These are phyloP conservation scores for Hesperia comma DNA, from an alignment of 2,888 invertebrate species.

Conservation along the genomic window DNA sequence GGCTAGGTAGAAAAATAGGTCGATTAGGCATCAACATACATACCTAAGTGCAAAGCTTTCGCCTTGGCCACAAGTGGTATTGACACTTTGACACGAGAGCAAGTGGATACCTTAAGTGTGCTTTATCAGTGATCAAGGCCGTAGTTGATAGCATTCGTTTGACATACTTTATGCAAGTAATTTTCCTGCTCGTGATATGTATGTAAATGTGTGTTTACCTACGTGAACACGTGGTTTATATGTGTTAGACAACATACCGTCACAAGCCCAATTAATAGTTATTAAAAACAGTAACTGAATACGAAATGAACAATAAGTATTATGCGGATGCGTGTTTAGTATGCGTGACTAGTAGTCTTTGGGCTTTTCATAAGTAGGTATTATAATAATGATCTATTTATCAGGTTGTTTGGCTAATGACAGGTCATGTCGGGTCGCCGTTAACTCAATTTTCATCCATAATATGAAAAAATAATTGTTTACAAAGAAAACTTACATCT, in stretches of 20 bases:
- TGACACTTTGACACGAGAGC: slow-evolving; percentile 36
- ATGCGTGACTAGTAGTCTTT: not conserved
- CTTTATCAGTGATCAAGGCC: slow-evolving; percentile 32
- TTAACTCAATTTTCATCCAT: too few species aligned
- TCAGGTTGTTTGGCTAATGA: too few species aligned
- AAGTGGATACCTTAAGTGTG: slow-evolving; percentile 21
- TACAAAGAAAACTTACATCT: too few species aligned
- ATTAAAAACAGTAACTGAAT: slow-evolving; percentile 65
- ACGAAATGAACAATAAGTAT: slow-evolving; percentile 54
- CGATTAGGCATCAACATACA: slow-evolving; percentile 35
- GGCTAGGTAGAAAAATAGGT: slow-evolving; percentile 25
- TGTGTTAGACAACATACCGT: not conserved
- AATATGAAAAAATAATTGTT: too few species aligned
- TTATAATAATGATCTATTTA: too few species aligned
- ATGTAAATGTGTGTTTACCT: too few species aligned
- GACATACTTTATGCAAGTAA: slow-evolving; percentile 24
- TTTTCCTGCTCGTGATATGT: slow-evolving; percentile 6
- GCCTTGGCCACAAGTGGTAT: slow-evolving; percentile 34
- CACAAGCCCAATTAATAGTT: slow-evolving; percentile 42
- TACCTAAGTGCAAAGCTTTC: slow-evolving; percentile 35
- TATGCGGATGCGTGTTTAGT: not conserved
- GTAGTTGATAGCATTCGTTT: slow-evolving; percentile 25
- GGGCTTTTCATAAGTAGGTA: too few species aligned
- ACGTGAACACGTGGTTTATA: not conserved
- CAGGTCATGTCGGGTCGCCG: too few species aligned